Evolutionary conservation across 2,888 invertebrate genomes (phyloP), one percentile per base, ranked within the genome.

Genomic region (Gnatocerus cornutus): DNA sequence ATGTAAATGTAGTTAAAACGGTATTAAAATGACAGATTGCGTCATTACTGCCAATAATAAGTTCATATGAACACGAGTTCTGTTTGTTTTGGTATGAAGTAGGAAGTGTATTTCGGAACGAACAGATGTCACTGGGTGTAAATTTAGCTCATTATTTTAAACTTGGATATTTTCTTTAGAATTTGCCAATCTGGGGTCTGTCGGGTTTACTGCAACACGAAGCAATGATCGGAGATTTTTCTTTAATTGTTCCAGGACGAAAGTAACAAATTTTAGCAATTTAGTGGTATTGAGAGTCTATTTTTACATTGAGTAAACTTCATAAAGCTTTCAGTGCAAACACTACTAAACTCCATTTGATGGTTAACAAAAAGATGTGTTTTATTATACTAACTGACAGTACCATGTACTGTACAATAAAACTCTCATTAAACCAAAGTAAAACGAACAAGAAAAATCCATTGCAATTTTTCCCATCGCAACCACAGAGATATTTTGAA

Each of bases 241-340:
- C 45, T 55, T 33, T 55, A 41, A 64, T 55, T 64, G 64, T 63
- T 64, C 21, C 55, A 53, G 48, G 45, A 8, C 41, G 10, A 10
- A 33, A 55, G 53, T 64, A 65, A 53, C 65, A 65, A 65, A 55
- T 65, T 53, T 48, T 37, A 65, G 56, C 65, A 56, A 65, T 65
- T 65, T 48, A 39, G 65, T 56, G 65, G 65, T 65, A 39, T 46
- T 41, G 56, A 55, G 46, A 56, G 65, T 55, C 72, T 73, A 73
- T 73, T 73, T 73, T 71, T 66, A 68, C 67, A 48, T 61, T 46
- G 67, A 72, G 69, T 72, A 73, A 73, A 71, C 72, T 61, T 52
- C 61, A 74, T 70, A 73, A 73, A 73, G 63, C 71, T 73, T 71
- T 73, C 73, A 73, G 39, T 71, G 58, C 71, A 71, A 71, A 71